These are phyloP conservation scores for Morone saxatilis DNA, from an alignment of 2,113 vertebrate species.

Conservation along the genomic window DNA sequence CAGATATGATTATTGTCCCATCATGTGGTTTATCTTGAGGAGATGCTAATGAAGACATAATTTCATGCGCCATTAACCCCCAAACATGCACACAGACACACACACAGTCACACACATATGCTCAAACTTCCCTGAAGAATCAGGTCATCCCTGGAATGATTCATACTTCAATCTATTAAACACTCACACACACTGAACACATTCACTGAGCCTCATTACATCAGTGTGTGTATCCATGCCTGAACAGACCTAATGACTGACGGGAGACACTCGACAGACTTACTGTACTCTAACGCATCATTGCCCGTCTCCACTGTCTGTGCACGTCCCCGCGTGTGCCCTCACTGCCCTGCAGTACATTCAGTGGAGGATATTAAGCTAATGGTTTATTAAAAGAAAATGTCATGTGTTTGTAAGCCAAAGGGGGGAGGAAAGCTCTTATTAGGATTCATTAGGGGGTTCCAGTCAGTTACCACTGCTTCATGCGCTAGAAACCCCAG, in stretches of 20 bases:
- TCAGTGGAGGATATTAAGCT: constrained; percentile 60
- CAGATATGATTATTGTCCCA: constrained; percentile 66
- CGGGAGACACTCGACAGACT: constrained; percentile 52
- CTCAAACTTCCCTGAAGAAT: constrained; percentile 59
- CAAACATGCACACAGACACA: background rate
- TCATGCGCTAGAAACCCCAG: constrained; percentile 39
- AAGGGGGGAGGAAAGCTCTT: constrained; percentile 4
- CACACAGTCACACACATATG: constrained; percentile 26
- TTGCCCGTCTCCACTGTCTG: constrained; percentile 24
- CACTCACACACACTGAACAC: constrained; percentile 46
- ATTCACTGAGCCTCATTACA: constrained; percentile 56
- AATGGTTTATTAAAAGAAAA: constrained; percentile 71
- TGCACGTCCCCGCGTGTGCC: constrained; percentile 32
- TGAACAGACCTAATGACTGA: constrained; percentile 72
- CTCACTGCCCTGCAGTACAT: constrained; percentile 45
- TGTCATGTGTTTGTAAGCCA: constrained; percentile 62
- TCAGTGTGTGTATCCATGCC: constrained; percentile 64
- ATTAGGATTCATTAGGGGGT: constrained; percentile 59
- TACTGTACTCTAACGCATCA: constrained; percentile 50
- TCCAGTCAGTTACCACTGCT: constrained; percentile 35
- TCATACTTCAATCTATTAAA: constrained; percentile 56
- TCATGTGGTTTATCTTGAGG: constrained; percentile 59
- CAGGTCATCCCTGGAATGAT: constrained; percentile 63
- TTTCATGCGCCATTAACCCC: constrained; percentile 74
- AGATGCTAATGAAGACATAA: constrained; percentile 71